A percentile compares a stretch with the other conserved stretches of the same genome.
phyloP scores from a whole-genome alignment of 2,113 vertebrate genomes.

The Sceloporus undulatus region DNA sequence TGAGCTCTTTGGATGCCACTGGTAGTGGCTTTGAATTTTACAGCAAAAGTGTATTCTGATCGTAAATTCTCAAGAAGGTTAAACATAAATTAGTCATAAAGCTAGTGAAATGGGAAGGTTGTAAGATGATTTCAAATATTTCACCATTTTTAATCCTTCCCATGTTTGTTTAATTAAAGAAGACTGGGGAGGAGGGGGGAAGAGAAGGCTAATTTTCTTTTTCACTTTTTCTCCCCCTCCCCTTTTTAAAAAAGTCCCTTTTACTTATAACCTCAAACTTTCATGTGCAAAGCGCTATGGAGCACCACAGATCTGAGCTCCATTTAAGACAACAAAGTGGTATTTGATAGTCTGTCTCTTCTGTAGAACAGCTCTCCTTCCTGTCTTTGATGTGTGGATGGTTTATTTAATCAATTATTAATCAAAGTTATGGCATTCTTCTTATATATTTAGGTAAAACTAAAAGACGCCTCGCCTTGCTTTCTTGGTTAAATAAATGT shows the following conservation, averaged over 20 bases:
- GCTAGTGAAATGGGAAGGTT: slow-evolving; percentile 86
- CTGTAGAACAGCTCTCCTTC: slow-evolving; percentile 90
- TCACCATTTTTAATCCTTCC: slow-evolving; percentile 81
- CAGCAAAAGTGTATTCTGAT: slow-evolving; percentile 82
- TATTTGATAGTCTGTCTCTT: slow-evolving; percentile 92
- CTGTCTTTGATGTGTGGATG: slow-evolving; percentile 95
- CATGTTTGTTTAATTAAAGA: slow-evolving; percentile 79
- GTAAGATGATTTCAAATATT: slow-evolving; percentile 81
- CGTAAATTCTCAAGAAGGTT: slow-evolving; percentile 84
- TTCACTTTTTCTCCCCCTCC: too few species aligned
- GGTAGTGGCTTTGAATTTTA: slow-evolving; percentile 80
- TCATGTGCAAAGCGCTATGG: slow-evolving; percentile 75
- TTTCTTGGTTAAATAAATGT: slow-evolving; percentile 85
- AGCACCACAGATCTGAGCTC: slow-evolving; percentile 81
- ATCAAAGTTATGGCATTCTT: slow-evolving; percentile 94
- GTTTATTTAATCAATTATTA: slow-evolving; percentile 99
- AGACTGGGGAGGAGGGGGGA: not conserved
- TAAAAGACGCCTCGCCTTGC: slow-evolving; percentile 86
- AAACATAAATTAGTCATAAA: slow-evolving; percentile 97
- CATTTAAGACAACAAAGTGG: slow-evolving; percentile 98
- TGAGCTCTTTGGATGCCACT: slow-evolving; percentile 66
- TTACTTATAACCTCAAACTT: slow-evolving; percentile 76
- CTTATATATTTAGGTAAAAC: slow-evolving; percentile 92
- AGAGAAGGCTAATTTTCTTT: slow-evolving; percentile 44
- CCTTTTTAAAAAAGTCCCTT: slow-evolving; percentile 44